A percentile compares a stretch with the other conserved stretches of the same genome.
Evolutionary conservation across 2,113 vertebrate species (phyloP).

Genomic region (Tetrax tetrax): DNA sequence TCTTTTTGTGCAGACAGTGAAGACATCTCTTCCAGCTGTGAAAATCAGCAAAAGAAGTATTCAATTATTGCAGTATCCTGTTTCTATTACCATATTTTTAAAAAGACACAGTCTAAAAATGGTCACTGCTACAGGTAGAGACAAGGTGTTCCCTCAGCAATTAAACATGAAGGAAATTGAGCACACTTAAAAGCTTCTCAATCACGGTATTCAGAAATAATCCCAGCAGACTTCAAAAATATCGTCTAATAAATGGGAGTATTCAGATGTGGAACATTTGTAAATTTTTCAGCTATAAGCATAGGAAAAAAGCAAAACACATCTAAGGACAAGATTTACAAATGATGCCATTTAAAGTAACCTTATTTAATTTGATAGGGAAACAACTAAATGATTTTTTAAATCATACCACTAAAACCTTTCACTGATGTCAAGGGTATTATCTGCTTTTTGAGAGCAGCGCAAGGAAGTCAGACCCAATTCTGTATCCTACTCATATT

Average conservation of each 20-base stretch:
- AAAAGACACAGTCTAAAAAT: neutral
- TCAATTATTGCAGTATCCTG: neutral
- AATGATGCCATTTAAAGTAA: neutral
- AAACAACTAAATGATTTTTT: neutral
- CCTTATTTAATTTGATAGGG: neutral
- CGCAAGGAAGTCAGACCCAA: neutral
- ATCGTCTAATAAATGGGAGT: neutral
- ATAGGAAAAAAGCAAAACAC: neutral
- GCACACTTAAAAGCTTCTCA: neutral
- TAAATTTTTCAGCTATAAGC: neutral
- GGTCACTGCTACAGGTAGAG: neutral
- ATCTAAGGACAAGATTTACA: neutral
- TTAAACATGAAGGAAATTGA: neutral
- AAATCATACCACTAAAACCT: neutral
- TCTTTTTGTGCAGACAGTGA: neutral
- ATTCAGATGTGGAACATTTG: neutral
- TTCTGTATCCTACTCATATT: neutral
- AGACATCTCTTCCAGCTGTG: neutral
- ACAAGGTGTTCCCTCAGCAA: neutral
- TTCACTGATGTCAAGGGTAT: neutral
- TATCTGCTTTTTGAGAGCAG: neutral
- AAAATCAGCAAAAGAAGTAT: slow-evolving; percentile 4
- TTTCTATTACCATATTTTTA: neutral
- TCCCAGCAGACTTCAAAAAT: neutral
- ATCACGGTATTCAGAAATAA: neutral